phyloP scores from a whole-genome alignment of 2,797 vertebrate species.

The Chaunax sp. region DNA sequence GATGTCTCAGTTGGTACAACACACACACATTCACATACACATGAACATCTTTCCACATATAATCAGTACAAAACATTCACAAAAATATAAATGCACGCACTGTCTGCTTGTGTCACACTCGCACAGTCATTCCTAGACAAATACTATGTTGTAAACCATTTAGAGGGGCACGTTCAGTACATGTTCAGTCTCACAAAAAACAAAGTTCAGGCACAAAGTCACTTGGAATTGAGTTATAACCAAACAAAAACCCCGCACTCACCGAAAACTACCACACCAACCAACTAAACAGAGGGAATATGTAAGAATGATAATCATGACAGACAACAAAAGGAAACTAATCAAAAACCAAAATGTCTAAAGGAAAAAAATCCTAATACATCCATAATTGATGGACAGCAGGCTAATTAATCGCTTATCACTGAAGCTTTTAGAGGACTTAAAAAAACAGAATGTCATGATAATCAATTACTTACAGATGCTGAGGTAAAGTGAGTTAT shows the following conservation, averaged over 20 bases:
- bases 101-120: constrained; percentile 23
- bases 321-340: constrained; percentile 76
- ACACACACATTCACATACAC: constrained; percentile 19
- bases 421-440: constrained; percentile 50
- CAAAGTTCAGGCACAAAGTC: constrained; percentile 83
- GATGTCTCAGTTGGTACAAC: constrained; percentile 60
- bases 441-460: constrained; percentile 74
- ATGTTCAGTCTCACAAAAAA: constrained; percentile 71
- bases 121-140: constrained; percentile 51
- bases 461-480: constrained; percentile 83
- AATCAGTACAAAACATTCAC: constrained; percentile 47
- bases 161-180: constrained; percentile 56
- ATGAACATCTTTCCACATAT: constrained; percentile 29
- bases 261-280: constrained; percentile 85
- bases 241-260: constrained; percentile 80
- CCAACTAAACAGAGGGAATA: constrained; percentile 83
- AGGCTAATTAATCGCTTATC: constrained; percentile 39
- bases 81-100: constrained; percentile 40
- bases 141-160: constrained; percentile 48
- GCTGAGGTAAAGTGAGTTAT: constrained; percentile 82
- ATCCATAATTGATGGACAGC: constrained; percentile 65
- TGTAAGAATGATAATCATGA: constrained; percentile 89
- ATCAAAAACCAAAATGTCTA: constrained; percentile 61
- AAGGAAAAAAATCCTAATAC: constrained; percentile 61
- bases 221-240: constrained; percentile 79